Evolutionary conservation across 1,140 invertebrate species (phyloP).

Genomic region (Teleogryllus occipitalis): DNA sequence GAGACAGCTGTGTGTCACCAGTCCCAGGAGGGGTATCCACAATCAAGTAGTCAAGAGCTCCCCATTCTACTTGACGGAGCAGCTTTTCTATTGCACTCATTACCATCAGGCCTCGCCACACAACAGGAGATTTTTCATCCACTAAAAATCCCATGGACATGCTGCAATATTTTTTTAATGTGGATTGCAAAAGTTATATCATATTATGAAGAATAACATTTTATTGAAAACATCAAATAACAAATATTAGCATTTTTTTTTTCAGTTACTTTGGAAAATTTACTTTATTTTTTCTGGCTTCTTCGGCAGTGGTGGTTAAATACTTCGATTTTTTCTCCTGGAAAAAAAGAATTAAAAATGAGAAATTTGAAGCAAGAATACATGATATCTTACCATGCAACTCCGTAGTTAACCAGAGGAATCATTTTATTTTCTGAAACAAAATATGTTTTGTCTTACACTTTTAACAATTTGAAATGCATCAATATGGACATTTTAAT

Average conservation of each 20-base stretch:
- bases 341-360: no score
- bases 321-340: no score
- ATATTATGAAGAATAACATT: neutral
- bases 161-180: slow-evolving; percentile 37
- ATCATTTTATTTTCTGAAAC: slow-evolving; percentile 64
- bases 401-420: slow-evolving; percentile 79
- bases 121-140: slow-evolving; percentile 63
- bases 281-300: neutral
- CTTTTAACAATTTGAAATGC: no score
- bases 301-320: neutral
- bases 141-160: slow-evolving; percentile 90
- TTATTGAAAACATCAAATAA: slow-evolving; percentile 12
- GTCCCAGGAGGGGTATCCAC: slow-evolving; percentile 88
- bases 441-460: slow-evolving; percentile 12
- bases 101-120: slow-evolving; percentile 89
- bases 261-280: neutral
- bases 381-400: slow-evolving; percentile 66
- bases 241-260: neutral
- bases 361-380: no score
- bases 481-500: neutral
- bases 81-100: slow-evolving; percentile 87
- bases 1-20: slow-evolving; percentile 80
- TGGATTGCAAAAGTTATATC: no score
- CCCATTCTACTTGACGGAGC: slow-evolving; percentile 73
- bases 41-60: slow-evolving; percentile 67